phyloP scores from a whole-genome alignment of 2,113 vertebrate species.

The Anthoscopus minutus region DNA sequence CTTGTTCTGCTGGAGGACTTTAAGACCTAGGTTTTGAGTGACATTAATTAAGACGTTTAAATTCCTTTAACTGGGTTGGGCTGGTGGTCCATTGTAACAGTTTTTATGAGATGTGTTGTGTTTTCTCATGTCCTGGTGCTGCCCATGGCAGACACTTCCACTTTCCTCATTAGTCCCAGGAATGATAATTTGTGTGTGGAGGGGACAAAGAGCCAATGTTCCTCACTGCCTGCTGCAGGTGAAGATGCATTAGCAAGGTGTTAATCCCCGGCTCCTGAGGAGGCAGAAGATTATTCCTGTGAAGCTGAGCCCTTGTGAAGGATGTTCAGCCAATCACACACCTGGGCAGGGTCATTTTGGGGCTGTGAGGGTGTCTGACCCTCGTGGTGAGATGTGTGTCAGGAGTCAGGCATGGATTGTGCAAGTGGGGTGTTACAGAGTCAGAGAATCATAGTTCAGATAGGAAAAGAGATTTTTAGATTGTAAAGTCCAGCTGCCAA shows the following conservation, averaged over 20 bases:
- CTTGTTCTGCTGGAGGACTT: background rate
- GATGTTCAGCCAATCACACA: background rate
- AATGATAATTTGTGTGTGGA: background rate
- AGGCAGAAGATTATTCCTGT: background rate
- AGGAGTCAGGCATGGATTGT: background rate
- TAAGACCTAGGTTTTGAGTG: background rate
- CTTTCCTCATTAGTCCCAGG: background rate
- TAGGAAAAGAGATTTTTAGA: background rate
- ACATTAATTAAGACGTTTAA: background rate
- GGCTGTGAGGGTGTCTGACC: background rate
- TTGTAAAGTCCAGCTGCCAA: background rate
- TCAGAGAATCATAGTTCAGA: background rate
- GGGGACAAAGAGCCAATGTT: background rate
- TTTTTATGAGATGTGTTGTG: background rate
- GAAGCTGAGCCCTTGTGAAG: background rate
- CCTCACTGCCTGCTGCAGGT: background rate
- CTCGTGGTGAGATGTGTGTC: background rate
- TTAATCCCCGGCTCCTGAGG: background rate
- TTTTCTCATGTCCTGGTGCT: background rate
- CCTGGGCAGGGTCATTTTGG: background rate
- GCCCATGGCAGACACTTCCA: background rate
- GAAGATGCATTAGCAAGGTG: fast-evolving
- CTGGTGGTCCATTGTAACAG: background rate
- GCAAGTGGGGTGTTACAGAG: background rate
- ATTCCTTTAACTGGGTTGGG: background rate